Evolutionary conservation across 2,797 vertebrate species (phyloP), one percentile per base, ranked within the genome.

Genomic region (Limnodromus scolopaceus): DNA sequence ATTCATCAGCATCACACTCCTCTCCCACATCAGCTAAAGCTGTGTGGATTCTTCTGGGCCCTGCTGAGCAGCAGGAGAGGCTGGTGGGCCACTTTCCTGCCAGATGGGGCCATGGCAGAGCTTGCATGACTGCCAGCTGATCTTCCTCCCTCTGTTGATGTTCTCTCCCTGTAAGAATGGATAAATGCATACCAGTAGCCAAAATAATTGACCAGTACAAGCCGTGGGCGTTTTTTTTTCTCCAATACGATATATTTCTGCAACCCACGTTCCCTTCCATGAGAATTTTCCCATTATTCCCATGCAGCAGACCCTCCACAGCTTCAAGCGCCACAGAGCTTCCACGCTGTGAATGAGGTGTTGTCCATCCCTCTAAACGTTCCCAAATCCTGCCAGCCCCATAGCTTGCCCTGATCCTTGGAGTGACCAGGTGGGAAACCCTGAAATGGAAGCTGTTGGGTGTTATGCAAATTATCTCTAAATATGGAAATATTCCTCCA

Each of bases 271-370:
- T 92, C 9, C 14, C 14, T 48, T 53, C 12, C 17, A 23, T 41
- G 20, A 51, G 20, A 57, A 30, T 80, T 41, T 24, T 13, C 51
- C 19, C 17, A 0, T 82, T 71, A 13, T 18, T 81, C 39, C 72
- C 51, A 15, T 2, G 3, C 13, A 74, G 48, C 16, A 78, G 75
- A 61, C 9, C 10, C 24, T 16, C 34, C 9, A 22, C 43, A 55
- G 0, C 43, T 46, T 41, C 38, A 49, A 14, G 34, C 8, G 6
- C 34, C 28, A 5, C 34, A 75, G 76, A 83, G 14, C 28, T 10
- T 51, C 36, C 23, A 23, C 22, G 57, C 32, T 4, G 0, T 16
- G 1, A 51, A 15, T 0, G 4, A 46, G 18, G 4, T 41, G 11
- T 7, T 45, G 32, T 36, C 27, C 20, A 14, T 16, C 16, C 28